A percentile compares a stretch with the other conserved stretches of the same genome.
Evolutionary conservation across 2,888 invertebrate genomes (phyloP).

Genomic region (Tachina fera): DNA sequence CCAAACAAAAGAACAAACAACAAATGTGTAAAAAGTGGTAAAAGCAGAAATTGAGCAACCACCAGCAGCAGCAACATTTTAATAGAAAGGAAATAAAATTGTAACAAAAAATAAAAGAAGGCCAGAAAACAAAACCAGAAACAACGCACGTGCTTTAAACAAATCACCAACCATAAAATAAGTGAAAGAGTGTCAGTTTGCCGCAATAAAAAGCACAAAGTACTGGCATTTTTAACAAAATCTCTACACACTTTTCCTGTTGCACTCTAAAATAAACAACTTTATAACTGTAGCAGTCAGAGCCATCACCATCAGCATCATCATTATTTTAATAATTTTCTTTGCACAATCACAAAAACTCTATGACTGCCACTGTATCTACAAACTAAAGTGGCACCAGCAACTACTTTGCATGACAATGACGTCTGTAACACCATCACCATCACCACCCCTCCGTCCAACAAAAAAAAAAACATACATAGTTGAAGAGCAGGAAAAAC

Average conservation of each 20-base stretch:
- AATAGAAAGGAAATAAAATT: constrained; percentile 52
- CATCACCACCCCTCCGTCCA: not conserved
- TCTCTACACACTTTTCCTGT: constrained; percentile 3
- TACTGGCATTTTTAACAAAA: constrained; percentile 33
- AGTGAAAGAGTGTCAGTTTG: constrained; percentile 45
- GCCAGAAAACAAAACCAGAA: constrained; percentile 3
- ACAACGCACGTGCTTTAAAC: constrained; percentile 58
- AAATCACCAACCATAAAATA: constrained; percentile 58
- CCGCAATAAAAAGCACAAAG: constrained; percentile 40
- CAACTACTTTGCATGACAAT: constrained; percentile 55
- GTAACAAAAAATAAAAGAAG: constrained; percentile 5
- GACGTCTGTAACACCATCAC: not conserved
- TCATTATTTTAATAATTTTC: constrained; percentile 29
- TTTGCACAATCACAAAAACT: not conserved
- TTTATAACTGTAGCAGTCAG: constrained; percentile 11
- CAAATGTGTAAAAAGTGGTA: constrained; percentile 7
- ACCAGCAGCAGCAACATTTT: constrained; percentile 10
- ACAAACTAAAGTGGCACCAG: constrained; percentile 40
- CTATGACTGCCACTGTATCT: constrained; percentile 1
- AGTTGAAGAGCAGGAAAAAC: not conserved
- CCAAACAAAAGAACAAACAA: constrained; percentile 38
- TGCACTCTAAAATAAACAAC: constrained; percentile 11
- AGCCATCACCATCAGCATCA: constrained; percentile 4
- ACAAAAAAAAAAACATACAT: not conserved
- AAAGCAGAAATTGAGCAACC: constrained; percentile 30